A percentile compares a stretch with the other conserved stretches of the same genome.
These are phyloP conservation scores for Notodonta dromedarius DNA, from an alignment of 2,888 invertebrate genomes.

Conservation along the genomic window DNA sequence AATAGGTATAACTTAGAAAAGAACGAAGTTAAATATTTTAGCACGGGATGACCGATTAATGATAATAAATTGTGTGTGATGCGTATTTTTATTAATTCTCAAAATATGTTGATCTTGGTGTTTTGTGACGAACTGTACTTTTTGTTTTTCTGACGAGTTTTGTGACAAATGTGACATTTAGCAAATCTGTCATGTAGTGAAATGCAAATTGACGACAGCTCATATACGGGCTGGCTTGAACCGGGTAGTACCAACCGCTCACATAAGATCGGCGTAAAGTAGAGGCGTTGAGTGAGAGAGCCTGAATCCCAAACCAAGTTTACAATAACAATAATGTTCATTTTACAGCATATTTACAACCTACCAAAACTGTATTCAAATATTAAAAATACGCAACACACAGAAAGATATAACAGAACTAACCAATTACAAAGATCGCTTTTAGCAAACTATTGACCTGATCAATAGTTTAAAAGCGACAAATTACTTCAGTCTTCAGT, in stretches of 20 bases:
- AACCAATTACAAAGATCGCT: constrained; percentile 53
- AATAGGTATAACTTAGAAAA: constrained; percentile 68
- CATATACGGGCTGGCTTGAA: no score
- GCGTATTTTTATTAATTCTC: constrained; percentile 24
- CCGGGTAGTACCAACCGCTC: no score
- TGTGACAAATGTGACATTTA: no score
- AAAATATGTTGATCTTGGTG: neutral
- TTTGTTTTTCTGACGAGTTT: neutral
- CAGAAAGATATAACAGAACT: constrained; percentile 29
- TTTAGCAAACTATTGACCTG: constrained; percentile 68
- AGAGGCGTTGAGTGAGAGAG: no score
- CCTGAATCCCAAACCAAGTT: no score
- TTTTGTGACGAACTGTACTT: neutral
- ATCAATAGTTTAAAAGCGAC: constrained; percentile 75
- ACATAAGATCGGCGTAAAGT: no score
- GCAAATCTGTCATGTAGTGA: no score
- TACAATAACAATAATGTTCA: no score
- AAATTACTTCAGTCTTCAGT: constrained; percentile 64
- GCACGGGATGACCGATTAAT: constrained; percentile 36
- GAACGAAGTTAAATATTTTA: constrained; percentile 72
- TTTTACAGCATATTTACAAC: neutral
- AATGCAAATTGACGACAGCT: no score
- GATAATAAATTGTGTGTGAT: constrained; percentile 15
- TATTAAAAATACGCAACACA: constrained; percentile 15
- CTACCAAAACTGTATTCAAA: neutral